Evolutionary conservation across 1,140 invertebrate species (phyloP).

Genomic region (Parasteatoda tepidariorum): DNA sequence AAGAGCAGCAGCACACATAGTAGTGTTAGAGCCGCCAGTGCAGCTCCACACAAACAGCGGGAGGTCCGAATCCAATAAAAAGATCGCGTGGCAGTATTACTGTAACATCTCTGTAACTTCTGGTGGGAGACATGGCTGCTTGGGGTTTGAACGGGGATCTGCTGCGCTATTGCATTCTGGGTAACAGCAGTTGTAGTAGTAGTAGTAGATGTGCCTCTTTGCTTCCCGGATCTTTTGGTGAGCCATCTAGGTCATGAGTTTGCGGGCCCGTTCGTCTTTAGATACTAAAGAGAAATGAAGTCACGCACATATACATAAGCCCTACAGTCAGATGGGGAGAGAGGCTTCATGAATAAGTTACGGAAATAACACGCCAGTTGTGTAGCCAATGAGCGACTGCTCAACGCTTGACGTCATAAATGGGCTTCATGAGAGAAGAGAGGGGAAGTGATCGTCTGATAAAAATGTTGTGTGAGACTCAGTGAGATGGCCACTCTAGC

Average conservation of each 20-base stretch:
- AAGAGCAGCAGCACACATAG: slow-evolving; percentile 26
- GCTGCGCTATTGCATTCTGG: slow-evolving; percentile 45
- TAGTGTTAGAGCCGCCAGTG: slow-evolving; percentile 37
- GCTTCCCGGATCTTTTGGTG: slow-evolving; percentile 9
- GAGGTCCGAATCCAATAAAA: neutral
- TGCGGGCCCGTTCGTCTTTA: slow-evolving; percentile 20
- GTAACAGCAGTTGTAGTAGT: slow-evolving; percentile 40
- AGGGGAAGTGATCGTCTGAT: slow-evolving; percentile 18
- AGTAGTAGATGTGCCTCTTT: neutral
- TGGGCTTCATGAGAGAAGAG: neutral
- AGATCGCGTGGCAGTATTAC: neutral
- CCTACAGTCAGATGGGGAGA: neutral
- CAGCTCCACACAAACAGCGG: neutral
- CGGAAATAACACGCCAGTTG: slow-evolving; percentile 57
- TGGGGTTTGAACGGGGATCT: neutral
- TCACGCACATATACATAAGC: slow-evolving; percentile 47
- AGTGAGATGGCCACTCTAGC: slow-evolving; percentile 11
- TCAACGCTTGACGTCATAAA: slow-evolving; percentile 42
- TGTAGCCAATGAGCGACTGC: slow-evolving; percentile 34
- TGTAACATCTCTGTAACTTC: neutral
- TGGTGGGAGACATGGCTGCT: slow-evolving; percentile 33
- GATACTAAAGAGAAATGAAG: neutral
- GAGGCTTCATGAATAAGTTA: slow-evolving; percentile 54
- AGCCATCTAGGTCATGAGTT: slow-evolving; percentile 51
- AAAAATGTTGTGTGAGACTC: slow-evolving; percentile 39